Evolutionary conservation across 2,888 invertebrate genomes (phyloP).

Genomic region (Cistogaster globosa): DNA sequence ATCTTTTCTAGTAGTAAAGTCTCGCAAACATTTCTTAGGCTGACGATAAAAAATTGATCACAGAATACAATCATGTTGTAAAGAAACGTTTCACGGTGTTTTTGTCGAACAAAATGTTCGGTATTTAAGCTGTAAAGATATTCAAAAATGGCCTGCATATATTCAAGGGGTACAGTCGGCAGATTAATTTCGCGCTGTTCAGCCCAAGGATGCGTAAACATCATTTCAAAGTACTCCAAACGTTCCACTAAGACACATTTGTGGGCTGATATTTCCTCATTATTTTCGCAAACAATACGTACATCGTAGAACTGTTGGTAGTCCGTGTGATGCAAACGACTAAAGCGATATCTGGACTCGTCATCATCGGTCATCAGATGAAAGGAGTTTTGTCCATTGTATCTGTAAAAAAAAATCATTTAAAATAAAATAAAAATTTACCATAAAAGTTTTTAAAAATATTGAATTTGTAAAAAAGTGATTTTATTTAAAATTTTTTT

Average conservation of each 20-base stretch:
- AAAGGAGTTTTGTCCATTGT: conserved; percentile 73
- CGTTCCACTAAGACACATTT: conserved; percentile 91
- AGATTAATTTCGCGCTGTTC: conserved; percentile 79
- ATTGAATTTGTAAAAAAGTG: not conserved
- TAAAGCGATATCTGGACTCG: conserved; percentile 77
- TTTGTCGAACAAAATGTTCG: conserved; percentile 85
- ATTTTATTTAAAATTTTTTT: too few species aligned
- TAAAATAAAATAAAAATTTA: not conserved
- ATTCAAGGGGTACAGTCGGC: conserved; percentile 80
- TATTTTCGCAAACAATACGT: conserved; percentile 84
- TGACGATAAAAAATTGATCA: conserved; percentile 90
- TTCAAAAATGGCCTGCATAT: conserved; percentile 87
- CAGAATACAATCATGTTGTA: conserved; percentile 90
- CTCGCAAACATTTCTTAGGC: conserved; percentile 89
- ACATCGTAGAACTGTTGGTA: conserved; percentile 86
- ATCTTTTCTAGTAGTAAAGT: conserved; percentile 86
- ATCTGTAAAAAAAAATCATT: conserved; percentile 63
- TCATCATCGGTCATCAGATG: conserved; percentile 73
- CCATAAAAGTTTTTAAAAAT: not conserved
- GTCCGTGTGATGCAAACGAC: conserved; percentile 83
- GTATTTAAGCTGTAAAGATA: conserved; percentile 90
- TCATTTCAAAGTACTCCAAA: conserved; percentile 93
- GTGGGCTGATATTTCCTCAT: conserved; percentile 86
- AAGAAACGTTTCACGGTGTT: conserved; percentile 87
- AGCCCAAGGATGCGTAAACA: conserved; percentile 91